Base-by-base conservation (phyloP, 2,888 invertebrate genomes). In the Fragum sueziense region DNA sequence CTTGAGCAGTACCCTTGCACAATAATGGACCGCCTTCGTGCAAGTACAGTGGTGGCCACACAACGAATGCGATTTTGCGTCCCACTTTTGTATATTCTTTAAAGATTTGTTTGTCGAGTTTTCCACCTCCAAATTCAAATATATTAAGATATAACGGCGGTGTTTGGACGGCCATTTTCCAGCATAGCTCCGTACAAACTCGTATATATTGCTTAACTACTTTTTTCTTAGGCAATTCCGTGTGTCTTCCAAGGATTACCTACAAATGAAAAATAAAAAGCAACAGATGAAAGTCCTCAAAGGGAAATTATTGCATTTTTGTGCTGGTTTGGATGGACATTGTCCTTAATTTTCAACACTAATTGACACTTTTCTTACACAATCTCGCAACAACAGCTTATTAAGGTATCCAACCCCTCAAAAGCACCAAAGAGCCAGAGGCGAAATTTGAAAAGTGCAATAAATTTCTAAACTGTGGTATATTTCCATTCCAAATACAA, bases 111-210 rank as follows among this genome's bases (percentile, higher is more conserved):
- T 59, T 59, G 29, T 27, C 20, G 27, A 59, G 27, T 22, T 11
- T n/a, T 11, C 22, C 6, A 20, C 22, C 27, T 27, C 6, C 27
- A 4, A 25, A n/a, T 7, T 59, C 59, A 11, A 7, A n/a, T 4
- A 6, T 29, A 22, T 29, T 22, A 9, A 59, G 4, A 59, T 27
- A 59, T 20, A 59, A 25, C 27, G 59, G 59, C 20, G 59, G 59
- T 59, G 59, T 59, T 59, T 59, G 59, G 20, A 59, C 29, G 14
- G 29, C 59, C 59, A 59, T 59, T 22, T 59, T 59, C 59, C 59
- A 59, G 27, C 59, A 59, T 9, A 59, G 27, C 9, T 59, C 59
- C 27, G 59, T 59, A 59, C 59, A 59, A 22, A 4, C 4, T 7
- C 20, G 11, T 3, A 59, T 27, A 29, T 27, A 59, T 7, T 59